Conservation (phyloP, 23 tunicate species). For the Styela plicata region DNA sequence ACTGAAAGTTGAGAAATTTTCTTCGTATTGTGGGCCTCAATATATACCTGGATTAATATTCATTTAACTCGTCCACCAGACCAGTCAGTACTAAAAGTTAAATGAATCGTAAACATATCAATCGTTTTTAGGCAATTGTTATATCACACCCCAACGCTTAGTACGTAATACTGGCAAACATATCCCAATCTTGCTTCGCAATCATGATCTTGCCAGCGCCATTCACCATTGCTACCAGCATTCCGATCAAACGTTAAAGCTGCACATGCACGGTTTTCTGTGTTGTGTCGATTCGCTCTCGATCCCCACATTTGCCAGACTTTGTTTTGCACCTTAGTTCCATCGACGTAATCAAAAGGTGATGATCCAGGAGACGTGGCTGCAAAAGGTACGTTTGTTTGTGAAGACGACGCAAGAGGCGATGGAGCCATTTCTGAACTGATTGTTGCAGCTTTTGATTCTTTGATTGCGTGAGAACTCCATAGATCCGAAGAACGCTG, state of each 20-base stretch:
- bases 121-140: too few species aligned
- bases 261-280: conserved; percentile 30
- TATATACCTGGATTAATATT: too few species aligned
- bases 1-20: too few species aligned
- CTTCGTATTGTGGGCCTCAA: too few species aligned
- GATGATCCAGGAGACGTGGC: conserved; percentile 31
- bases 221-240: conserved; percentile 24
- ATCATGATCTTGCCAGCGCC: conserved; percentile 64
- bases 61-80: too few species aligned
- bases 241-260: conserved; percentile 41
- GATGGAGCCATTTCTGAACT: background rate
- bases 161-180: conserved; percentile 64
- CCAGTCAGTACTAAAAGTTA: too few species aligned
- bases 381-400: background rate
- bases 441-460: background rate
- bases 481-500: background rate
- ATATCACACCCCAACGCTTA: background rate
- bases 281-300: conserved; percentile 4
- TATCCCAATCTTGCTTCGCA: conserved; percentile 50
- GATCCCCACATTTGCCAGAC: conserved; percentile 79
- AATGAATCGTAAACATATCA: too few species aligned
- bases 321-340: conserved; percentile 60
- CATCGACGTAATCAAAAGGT: conserved; percentile 61
- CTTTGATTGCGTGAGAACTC: background rate
- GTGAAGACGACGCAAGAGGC: background rate